Evolutionary conservation across 1,140 invertebrate species (phyloP), one percentile per base, ranked within the genome.

Genomic region (Cotesia vestalis): DNA sequence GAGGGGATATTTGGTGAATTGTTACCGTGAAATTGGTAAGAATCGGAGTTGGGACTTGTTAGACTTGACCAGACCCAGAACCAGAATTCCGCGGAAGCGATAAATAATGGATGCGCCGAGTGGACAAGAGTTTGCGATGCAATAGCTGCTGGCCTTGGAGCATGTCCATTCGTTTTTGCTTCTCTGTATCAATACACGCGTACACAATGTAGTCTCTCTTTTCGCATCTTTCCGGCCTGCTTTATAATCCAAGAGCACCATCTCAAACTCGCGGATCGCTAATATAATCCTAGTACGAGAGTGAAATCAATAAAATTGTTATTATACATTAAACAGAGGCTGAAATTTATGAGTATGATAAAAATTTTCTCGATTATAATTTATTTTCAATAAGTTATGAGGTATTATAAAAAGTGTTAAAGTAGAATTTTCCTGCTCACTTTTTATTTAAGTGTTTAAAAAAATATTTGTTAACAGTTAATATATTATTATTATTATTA

Each of bases 141-240:
- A 75, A 72, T 69, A 72, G 71, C 66, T 72, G 70, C 71, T 75
- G 74, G 74, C 70, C 70, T 72, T 75, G 74, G 74, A 72, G 14
- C 74, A 60, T 66, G 70, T 69, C 66, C 55, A 71, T 66, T 75
- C 61, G 66, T 75, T 75, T 72, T 75, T 75, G 57, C 57, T 59
- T 17, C 57, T 20, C 14, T 59, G 17, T 59, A 46, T 46, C 40
- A 6, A 27, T 62, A 12, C 60, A 36, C 60, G 11, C 20, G 11
- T 27, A 14, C 14, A 27, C 36, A 34, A 62, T 62, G 17, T 27
- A n/a, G 14, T 62, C 27, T 14, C 14, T 27, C 52, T 40, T 66
- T 34, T 66, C 38, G 34, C 59, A 46, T 66, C 61, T 38, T 61
- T 20, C 52, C 52, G 51, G 12, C 34, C 53, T 46, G 70, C 69